These are phyloP conservation scores for Achatina immaculata DNA, from an alignment of 1,140 invertebrate genomes.

Conservation along the genomic window DNA sequence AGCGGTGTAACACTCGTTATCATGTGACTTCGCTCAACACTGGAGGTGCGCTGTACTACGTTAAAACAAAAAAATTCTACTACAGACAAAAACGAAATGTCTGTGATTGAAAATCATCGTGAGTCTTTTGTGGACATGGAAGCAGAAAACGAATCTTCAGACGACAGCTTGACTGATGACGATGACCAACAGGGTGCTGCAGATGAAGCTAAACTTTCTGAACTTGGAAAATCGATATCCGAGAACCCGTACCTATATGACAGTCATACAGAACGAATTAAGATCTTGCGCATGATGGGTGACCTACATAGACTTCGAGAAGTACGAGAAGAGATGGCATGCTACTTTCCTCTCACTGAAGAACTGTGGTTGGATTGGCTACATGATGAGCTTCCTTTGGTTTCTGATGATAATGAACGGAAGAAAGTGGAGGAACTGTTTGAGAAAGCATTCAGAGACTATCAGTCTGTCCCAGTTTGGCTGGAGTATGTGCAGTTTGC, in stretches of 20 bases:
- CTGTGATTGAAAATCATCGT: background rate
- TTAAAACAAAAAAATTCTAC: too few relatives aligned
- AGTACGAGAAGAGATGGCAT: slow-evolving; percentile 79
- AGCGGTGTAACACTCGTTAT: too few relatives aligned
- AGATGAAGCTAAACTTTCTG: background rate
- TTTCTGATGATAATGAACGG: slow-evolving; percentile 74
- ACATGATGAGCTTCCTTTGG: slow-evolving; percentile 78
- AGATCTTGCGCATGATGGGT: slow-evolving; percentile 73
- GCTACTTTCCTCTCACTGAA: slow-evolving; percentile 79
- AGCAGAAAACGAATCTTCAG: background rate
- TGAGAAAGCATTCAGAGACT: slow-evolving; percentile 81
- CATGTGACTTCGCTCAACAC: too few relatives aligned
- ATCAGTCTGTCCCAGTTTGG: slow-evolving; percentile 82
- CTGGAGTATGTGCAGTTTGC: slow-evolving; percentile 82
- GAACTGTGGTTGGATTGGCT: slow-evolving; percentile 83
- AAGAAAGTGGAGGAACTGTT: slow-evolving; percentile 76
- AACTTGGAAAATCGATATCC: slow-evolving; percentile 62
- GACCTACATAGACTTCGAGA: slow-evolving; percentile 77
- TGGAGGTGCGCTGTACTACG: too few relatives aligned
- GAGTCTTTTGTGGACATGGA: background rate
- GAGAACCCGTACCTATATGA: slow-evolving; percentile 79
- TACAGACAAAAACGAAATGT: background rate
- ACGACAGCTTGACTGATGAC: background rate
- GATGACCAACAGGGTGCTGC: background rate
- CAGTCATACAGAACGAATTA: slow-evolving; percentile 77